Evolutionary conservation across 2,797 vertebrate genomes (phyloP).

Genomic region (Mus caroli): DNA sequence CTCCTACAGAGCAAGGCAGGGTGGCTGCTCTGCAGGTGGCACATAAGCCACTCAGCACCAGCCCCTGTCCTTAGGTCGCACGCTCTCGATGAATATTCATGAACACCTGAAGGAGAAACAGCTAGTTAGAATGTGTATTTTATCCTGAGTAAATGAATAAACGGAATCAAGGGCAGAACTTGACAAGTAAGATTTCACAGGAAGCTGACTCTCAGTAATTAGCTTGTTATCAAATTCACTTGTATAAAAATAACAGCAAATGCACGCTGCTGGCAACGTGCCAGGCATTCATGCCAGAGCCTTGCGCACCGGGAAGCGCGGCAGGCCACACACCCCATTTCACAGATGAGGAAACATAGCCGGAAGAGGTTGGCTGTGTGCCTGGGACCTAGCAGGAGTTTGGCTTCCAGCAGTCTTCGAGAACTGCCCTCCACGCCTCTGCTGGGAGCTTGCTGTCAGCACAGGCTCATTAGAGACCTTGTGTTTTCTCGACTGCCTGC

Average conservation of each 20-base stretch:
- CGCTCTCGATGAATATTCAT: not conserved
- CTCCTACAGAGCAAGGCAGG: not conserved
- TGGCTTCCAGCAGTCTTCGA: not conserved
- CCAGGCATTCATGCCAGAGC: not conserved
- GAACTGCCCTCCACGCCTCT: not conserved
- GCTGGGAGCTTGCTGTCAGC: not conserved
- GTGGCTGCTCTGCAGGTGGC: not conserved
- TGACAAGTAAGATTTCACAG: not conserved
- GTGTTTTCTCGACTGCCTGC: not conserved
- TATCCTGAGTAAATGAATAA: not conserved
- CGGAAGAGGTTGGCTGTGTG: not conserved
- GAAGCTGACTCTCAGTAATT: not conserved
- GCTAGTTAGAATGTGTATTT: not conserved
- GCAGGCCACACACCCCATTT: not conserved
- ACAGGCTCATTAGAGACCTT: not conserved
- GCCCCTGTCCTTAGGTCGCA: not conserved
- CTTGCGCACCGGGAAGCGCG: fast-evolving
- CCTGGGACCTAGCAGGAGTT: not conserved
- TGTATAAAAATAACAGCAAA: not conserved
- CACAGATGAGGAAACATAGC: not conserved
- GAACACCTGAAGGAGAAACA: not conserved
- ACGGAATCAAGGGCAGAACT: not conserved
- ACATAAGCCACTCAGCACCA: fast-evolving
- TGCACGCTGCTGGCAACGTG: fast-evolving
- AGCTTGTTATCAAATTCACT: not conserved